Evolutionary conservation across 2,797 vertebrate genomes (phyloP).

Genomic region (Microcaecilia unicolor): DNA sequence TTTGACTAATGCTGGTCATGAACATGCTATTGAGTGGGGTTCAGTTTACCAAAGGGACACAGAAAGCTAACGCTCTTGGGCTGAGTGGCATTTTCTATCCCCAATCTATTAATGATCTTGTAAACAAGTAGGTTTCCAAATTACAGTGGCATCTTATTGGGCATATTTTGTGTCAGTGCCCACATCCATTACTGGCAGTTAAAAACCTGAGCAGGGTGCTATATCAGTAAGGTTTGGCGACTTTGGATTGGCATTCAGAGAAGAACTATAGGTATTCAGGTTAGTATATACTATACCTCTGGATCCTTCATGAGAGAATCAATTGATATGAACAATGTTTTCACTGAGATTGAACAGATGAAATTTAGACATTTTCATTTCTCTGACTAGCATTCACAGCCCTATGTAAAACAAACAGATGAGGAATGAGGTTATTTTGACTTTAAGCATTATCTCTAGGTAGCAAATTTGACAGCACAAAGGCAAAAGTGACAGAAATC

Average conservation of each 20-base stretch:
- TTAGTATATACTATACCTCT: not conserved
- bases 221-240: no score
- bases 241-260: conserved; percentile 31
- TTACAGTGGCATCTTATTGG: no score
- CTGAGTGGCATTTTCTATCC: no score
- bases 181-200: no score
- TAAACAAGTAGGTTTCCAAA: no score
- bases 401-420: conserved; percentile 12
- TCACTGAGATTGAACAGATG: conserved; percentile 6
- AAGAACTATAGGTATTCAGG: conserved; percentile 24
- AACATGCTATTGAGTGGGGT: no score
- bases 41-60: no score
- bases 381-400: conserved; percentile 12
- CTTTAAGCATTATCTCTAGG: conserved; percentile 7
- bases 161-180: no score
- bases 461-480: conserved; percentile 1
- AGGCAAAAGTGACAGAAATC: conserved; percentile 9
- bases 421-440: conserved; percentile 5
- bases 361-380: conserved; percentile 22
- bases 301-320: conserved; percentile 15
- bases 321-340: conserved; percentile 15
- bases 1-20: no score
- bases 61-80: no score
- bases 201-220: no score
- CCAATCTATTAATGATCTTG: no score